A percentile compares a stretch with the other conserved stretches of the same genome.
Evolutionary conservation across 2,797 vertebrate genomes (phyloP).

Genomic region (Leptoclinus maculatus): DNA sequence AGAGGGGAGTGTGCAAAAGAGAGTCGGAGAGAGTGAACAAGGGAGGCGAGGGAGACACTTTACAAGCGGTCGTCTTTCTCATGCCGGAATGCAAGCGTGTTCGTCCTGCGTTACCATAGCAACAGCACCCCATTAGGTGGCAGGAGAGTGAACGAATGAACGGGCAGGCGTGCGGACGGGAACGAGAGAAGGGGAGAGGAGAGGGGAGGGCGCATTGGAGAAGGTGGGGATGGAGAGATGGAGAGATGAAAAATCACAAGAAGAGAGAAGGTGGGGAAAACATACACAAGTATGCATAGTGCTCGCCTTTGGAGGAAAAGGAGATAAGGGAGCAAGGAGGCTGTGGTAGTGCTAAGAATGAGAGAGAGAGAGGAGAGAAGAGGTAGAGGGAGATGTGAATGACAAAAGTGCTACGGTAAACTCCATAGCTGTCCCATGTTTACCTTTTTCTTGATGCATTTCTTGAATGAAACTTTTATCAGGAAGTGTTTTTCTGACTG

Average conservation of each 20-base stretch:
- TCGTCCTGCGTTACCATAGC: conserved; percentile 76
- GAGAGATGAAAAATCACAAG: conserved; percentile 14
- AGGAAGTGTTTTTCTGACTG: background rate
- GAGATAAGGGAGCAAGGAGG: background rate
- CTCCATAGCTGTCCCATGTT: background rate
- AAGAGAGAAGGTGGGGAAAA: background rate
- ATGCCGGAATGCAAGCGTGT: conserved; percentile 51
- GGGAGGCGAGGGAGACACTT: conserved; percentile 45
- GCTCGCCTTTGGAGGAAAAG: background rate
- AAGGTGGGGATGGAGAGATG: conserved; percentile 29
- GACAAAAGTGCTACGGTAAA: background rate
- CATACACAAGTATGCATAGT: background rate
- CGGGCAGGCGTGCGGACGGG: conserved; percentile 40
- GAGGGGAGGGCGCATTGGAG: background rate
- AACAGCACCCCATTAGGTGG: conserved; percentile 79
- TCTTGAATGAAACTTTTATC: conserved; percentile 1
- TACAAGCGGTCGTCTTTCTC: conserved; percentile 52
- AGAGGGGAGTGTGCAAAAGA: background rate
- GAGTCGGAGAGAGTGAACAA: conserved; percentile 3
- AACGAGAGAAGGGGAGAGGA: conserved; percentile 8
- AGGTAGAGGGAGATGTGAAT: conserved; percentile 1
- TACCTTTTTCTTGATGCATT: background rate
- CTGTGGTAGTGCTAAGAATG: background rate
- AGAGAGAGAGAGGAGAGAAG: background rate
- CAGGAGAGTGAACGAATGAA: conserved; percentile 59